phyloP scores from a whole-genome alignment of 1,140 invertebrate genomes.

The Drosophila suzukii region DNA sequence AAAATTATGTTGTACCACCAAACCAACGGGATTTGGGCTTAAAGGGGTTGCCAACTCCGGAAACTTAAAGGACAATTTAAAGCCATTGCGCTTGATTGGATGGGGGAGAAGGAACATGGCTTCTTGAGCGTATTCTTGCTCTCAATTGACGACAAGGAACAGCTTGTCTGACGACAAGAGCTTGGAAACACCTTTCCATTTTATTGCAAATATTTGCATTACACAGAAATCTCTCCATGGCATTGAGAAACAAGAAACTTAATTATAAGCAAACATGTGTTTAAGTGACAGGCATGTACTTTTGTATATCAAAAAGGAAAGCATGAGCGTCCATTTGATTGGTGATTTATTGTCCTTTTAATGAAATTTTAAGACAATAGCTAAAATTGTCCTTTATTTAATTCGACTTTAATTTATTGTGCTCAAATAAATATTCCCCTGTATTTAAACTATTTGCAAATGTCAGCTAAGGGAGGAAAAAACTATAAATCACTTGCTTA shows the following conservation, averaged over 20 bases:
- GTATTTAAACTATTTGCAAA: too few species aligned
- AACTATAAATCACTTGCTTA: too few species aligned
- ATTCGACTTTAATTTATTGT: too few species aligned
- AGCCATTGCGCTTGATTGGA: neutral
- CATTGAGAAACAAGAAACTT: neutral
- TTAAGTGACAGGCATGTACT: neutral
- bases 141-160: neutral
- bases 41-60: neutral
- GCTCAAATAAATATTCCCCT: too few species aligned
- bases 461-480: too few species aligned
- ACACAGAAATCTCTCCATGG: neutral
- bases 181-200: neutral
- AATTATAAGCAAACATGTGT: slow-evolving; percentile 6
- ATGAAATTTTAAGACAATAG: neutral
- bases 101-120: neutral
- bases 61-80: neutral
- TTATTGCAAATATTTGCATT: slow-evolving; percentile 7
- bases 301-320: neutral
- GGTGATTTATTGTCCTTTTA: neutral
- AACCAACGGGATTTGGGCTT: neutral
- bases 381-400: too few species aligned
- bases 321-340: neutral
- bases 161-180: neutral
- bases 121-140: neutral
- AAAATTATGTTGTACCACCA: slow-evolving; percentile 51